Evolutionary conservation across 2,797 vertebrate genomes (phyloP), one percentile per base, ranked within the genome.

Genomic region (Schizopygopsis malacanthus): DNA sequence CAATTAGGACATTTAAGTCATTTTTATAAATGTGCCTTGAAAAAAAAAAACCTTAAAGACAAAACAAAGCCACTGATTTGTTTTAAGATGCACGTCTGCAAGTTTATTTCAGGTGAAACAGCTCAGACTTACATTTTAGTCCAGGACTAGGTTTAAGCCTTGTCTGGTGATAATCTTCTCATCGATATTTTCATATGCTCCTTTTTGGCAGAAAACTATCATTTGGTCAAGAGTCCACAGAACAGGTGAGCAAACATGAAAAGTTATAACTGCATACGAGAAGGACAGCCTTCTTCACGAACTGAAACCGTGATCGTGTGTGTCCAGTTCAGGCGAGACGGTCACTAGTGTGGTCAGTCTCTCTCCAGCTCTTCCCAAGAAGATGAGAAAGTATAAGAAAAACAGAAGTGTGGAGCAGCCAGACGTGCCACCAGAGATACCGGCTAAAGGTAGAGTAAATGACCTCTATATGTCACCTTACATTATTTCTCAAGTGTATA

Each of bases 221-320:
- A 96, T 93, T 93, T 99, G 95, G 97, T 98, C 92, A 98, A 97
- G 93, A 97, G 96, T 43, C 95, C 96, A 4, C 97, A 98, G 84
- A 98, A 97, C 96, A 98, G 98, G 98, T 98, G 95, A 65, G 95
- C 22, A 54, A 67, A 47, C 45, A 79, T 50, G 39, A 72, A 41
- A 33, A 54, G 13, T 2, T n/a, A 16, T 18, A 75, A 12, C 41
- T 33, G 39, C 41, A 25, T 18, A 54, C 3, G 18, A 54, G 76
- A 18, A 56, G 20, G 33, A 12, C 15, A 43, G 2, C 37, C 41
- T 41, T 47, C n/a, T 8, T n/a, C 43, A 25, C 15, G 70, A 33
- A 50, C 37, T 73, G 22, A 72, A 56, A 5, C 22, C 41, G 22
- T 82, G 56, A 85, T 22, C 67, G 37, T 82, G 33, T 81, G 6